These are phyloP conservation scores for Okamejei kenojei DNA, from an alignment of 2,797 vertebrate species.

Conservation along the genomic window DNA sequence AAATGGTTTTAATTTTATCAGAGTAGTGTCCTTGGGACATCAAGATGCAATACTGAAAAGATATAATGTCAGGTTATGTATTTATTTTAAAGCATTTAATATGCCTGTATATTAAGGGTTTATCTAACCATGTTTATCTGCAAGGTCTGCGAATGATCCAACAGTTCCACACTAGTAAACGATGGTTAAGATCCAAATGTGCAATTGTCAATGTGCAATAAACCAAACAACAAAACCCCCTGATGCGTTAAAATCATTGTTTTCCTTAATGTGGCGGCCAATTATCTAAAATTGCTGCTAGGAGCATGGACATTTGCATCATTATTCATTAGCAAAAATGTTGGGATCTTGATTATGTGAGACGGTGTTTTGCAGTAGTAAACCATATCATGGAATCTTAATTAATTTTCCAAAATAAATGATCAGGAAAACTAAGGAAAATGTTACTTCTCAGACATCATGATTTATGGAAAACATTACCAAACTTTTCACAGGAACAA, in stretches of 20 bases:
- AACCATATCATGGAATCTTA: neutral
- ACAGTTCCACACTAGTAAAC: neutral
- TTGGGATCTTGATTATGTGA: neutral
- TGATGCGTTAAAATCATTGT: neutral
- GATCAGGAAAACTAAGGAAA: neutral
- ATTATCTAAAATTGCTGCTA: neutral
- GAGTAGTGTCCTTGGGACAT: slow-evolving; percentile 30
- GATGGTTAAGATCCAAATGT: slow-evolving; percentile 1
- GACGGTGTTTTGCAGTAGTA: neutral
- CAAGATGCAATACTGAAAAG: neutral
- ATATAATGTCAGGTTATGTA: slow-evolving; percentile 1
- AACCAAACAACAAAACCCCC: neutral
- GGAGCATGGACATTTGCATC: neutral
- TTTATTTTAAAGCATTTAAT: slow-evolving; percentile 33
- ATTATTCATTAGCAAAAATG: neutral
- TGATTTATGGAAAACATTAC: neutral
- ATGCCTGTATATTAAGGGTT: slow-evolving; percentile 3
- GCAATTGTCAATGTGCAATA: neutral
- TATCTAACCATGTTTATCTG: neutral
- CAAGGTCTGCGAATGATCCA: neutral
- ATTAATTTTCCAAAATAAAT: neutral
- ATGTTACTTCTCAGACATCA: neutral
- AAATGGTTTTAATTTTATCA: slow-evolving; percentile 33
- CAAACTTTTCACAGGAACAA: neutral
- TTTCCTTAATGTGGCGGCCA: neutral